Evolutionary conservation across 2,797 vertebrate species (phyloP).

Genomic region (Xenopus petersii): DNA sequence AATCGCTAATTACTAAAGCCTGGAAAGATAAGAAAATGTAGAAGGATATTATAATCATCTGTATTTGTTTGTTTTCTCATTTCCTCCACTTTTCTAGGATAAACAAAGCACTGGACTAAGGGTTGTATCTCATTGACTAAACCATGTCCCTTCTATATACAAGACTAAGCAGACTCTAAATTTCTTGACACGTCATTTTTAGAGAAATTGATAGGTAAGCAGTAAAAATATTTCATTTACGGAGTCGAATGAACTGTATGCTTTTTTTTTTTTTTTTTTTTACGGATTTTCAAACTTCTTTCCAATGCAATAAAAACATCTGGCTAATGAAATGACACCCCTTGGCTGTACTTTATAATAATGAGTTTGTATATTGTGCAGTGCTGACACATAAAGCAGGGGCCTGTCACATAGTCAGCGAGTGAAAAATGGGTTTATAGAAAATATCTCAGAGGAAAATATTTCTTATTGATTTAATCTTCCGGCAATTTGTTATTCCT

Average conservation of each 20-base stretch:
- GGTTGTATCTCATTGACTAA: background rate
- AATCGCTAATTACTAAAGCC: too few species aligned
- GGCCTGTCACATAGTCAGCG: constrained; percentile 16
- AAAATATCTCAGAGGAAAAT: too few species aligned
- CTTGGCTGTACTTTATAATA: constrained; percentile 41
- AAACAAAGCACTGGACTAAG: background rate
- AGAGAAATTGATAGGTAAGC: constrained; percentile 5
- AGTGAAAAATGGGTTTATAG: constrained; percentile 29
- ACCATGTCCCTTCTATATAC: background rate
- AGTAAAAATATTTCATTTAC: constrained; percentile 17
- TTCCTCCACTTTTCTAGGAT: too few species aligned
- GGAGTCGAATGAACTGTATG: constrained; percentile 2
- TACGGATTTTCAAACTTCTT: constrained; percentile 19
- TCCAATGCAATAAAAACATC: constrained; percentile 44
- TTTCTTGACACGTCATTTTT: background rate
- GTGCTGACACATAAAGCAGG: constrained; percentile 12
- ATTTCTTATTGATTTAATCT: constrained; percentile 23
- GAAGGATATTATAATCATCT: too few species aligned
- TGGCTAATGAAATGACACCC: constrained; percentile 40
- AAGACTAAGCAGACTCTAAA: background rate
- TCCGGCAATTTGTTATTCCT: constrained; percentile 29
- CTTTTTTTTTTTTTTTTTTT: background rate
- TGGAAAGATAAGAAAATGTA: too few species aligned
- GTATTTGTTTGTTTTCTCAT: too few species aligned
- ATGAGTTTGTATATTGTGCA: constrained; percentile 37